These are phyloP conservation scores for Fulmarus glacialis DNA, from an alignment of 2,113 vertebrate genomes.

Conservation along the genomic window DNA sequence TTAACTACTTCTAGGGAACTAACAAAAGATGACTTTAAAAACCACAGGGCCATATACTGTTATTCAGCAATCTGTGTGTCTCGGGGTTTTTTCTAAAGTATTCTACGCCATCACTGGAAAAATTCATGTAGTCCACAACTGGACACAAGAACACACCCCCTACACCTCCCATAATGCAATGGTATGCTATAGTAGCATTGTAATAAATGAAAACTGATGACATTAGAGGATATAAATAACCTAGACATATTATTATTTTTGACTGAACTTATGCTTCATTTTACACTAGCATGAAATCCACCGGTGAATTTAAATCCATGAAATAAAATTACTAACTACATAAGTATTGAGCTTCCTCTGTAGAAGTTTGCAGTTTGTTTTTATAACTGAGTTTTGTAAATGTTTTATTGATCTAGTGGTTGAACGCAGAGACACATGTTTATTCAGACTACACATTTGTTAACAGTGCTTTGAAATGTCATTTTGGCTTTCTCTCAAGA, in stretches of 20 bases:
- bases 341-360: background rate
- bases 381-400: conserved; percentile 12
- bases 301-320: background rate
- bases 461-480: conserved; percentile 23
- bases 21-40: background rate
- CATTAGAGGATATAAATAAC: background rate
- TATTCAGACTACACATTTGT: conserved; percentile 6
- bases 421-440: background rate
- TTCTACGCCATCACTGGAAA: background rate
- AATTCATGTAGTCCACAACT: background rate
- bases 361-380: background rate
- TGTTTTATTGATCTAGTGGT: background rate
- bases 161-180: background rate
- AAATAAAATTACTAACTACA: background rate
- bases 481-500: background rate
- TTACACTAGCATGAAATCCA: background rate
- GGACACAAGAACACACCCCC: background rate
- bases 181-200: background rate
- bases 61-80: background rate
- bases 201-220: background rate
- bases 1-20: background rate
- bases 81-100: accelerated
- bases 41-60: background rate
- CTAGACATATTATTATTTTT: background rate
- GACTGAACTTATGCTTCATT: background rate